Evolutionary conservation across 1,140 invertebrate species (phyloP), one percentile per base, ranked within the genome.

Genomic region (Polypedilum pembai): DNA sequence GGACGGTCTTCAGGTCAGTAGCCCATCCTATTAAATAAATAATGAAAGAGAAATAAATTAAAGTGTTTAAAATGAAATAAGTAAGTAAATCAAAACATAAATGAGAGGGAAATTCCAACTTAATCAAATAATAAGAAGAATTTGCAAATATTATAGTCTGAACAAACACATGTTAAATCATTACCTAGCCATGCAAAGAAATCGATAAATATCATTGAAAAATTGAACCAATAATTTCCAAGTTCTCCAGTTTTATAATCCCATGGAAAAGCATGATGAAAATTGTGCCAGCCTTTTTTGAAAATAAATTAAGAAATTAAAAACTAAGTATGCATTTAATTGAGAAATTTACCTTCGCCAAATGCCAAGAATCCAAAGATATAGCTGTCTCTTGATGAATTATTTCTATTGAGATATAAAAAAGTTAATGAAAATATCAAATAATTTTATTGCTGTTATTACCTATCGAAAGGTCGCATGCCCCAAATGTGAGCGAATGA

Each of bases 171-270:
- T 69, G 45, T 21, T 17, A 66, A 75, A 79, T 75, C 79, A 80
- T 77, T 80, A 87, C 86, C 94, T 40, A 94, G 83, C 76, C 83
- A 84, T 0, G 90, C 89, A 78, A 91, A 91, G n/a, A 90, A 82
- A 78, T 96, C 93, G 78, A 97, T 92, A 76, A 95, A 88, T 0
- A 86, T 86, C 0, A 91, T 93, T 0, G 93, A 94, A 73, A 91
- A 79, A 80, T 96, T 96, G 15, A 86, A 85, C 15, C 87, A 86
- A 78, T 94, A 94, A 40, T 85, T 85, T 0, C 92, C 91, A 74
- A 86, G 92, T 83, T 94, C 92, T 8, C 88, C 88, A n/a, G 85
- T 88, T 78, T 56, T 89, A 87, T 81, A 77, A 91, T 91, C 1
- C 88, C 89, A 76, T 92, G 88, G 0, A 85, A 84, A 0, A 90